Evolutionary conservation across 2,113 vertebrate genomes (phyloP).

Genomic region (Lophius piscatorius): DNA sequence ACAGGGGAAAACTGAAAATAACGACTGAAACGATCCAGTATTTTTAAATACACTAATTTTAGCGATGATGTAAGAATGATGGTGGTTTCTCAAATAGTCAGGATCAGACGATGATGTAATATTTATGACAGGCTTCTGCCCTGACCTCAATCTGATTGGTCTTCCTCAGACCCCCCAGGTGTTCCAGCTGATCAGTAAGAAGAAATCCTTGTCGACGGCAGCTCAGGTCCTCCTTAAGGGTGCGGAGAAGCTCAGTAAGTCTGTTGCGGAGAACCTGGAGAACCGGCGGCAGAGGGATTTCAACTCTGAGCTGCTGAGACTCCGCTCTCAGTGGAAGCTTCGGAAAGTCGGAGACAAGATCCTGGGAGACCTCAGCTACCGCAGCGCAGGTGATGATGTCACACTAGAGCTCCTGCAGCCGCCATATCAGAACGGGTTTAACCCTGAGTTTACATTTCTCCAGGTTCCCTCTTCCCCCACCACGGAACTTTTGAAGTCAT

Average conservation of each 20-base stretch:
- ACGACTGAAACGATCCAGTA: too few species aligned
- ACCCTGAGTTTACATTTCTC: background rate
- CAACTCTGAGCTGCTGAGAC: slow-evolving; percentile 91
- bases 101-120: too few species aligned
- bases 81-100: too few species aligned
- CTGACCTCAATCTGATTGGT: too few species aligned
- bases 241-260: slow-evolving; percentile 93
- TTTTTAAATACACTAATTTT: too few species aligned
- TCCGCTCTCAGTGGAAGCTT: slow-evolving; percentile 98
- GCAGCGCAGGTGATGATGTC: slow-evolving; percentile 87
- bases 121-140: too few species aligned
- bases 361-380: slow-evolving; percentile 96
- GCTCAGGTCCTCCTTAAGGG: slow-evolving; percentile 93
- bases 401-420: background rate
- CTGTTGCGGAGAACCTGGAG: slow-evolving; percentile 92
- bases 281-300: slow-evolving; percentile 96
- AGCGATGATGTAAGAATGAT: too few species aligned
- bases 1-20: too few species aligned
- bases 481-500: slow-evolving; percentile 98
- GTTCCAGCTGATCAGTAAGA: slow-evolving; percentile 94
- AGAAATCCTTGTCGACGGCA: slow-evolving; percentile 93
- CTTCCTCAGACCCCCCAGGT: slow-evolving; percentile 87
- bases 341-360: slow-evolving; percentile 99
- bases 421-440: background rate
- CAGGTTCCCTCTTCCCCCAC: slow-evolving; percentile 96